Base-by-base conservation (phyloP, 1,140 invertebrate species). In the Apis florea region DNA sequence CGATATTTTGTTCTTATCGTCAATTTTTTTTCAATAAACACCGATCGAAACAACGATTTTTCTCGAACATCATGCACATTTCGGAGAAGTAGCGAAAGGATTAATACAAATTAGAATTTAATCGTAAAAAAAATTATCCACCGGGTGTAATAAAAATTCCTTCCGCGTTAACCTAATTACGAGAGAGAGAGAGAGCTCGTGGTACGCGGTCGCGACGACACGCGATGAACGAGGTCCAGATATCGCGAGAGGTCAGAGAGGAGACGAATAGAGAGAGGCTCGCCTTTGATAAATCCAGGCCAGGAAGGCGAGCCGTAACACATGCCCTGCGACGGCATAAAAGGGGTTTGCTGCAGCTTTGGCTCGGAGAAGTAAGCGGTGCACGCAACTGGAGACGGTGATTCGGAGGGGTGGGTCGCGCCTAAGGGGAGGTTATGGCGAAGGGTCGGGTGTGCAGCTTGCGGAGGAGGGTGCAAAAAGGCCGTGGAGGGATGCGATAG, bases 371-470 rank as follows among this genome's bases (percentile, higher is more conserved):
- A 59, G 66, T 70, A 81, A 86, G 85, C 86, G 74, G 67, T 74
- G 85, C 89, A 89, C 82, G 87, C 90, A 91, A 91, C 89, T 86
- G 83, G 90, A 91, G 90, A 90, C 89, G 89, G 84, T 89, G 90
- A 90, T 89, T 90, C 83, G 80, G 63, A 78, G 82, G 78, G 84
- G 58, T 70, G 78, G 83, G 63, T 79, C 68, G 71, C 63, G 70
- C 53, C 80, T 79, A 47, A 73, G 82, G 75, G 82, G 71, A 51
- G 69, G 70, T 78, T 54, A 61, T 51, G 68, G 74, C 77, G 63
- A 31, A 78, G 84, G 64, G 81, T 85, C 79, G 79, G 56, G 51
- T 51, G 49, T 56, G 63, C 12, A 53, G 70, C 12, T 72, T 26
- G 70, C 9, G 26, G 78, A 78, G 72, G 67, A 83, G 84, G 86